phyloP scores from a whole-genome alignment of 2,888 invertebrate species.

The Sepiola atlantica region DNA sequence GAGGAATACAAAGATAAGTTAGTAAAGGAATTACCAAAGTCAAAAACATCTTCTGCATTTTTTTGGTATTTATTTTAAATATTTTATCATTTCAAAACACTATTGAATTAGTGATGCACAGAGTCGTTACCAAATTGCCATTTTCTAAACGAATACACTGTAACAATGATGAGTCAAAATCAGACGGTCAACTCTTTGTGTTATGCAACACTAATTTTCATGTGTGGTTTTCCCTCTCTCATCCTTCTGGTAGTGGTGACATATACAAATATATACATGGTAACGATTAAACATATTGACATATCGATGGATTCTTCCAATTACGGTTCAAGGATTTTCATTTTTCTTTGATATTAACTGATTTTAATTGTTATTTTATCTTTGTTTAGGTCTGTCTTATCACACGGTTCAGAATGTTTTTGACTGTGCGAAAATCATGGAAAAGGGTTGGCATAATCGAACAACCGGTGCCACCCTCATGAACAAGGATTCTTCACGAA shows the following conservation, averaged over 20 bases:
- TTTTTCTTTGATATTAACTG: neutral
- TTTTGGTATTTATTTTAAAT: too few species aligned
- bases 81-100: too few species aligned
- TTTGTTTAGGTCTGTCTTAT: slow-evolving; percentile 79
- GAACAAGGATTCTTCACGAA: slow-evolving; percentile 88
- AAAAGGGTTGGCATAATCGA: slow-evolving; percentile 85
- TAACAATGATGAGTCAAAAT: neutral
- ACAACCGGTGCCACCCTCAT: slow-evolving; percentile 89
- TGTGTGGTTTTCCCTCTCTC: neutral
- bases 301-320: neutral
- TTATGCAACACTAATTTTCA: neutral
- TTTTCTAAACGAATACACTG: neutral
- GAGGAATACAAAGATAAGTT: too few species aligned
- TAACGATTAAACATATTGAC: too few species aligned
- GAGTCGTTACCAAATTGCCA: neutral
- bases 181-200: neutral
- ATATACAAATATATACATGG: too few species aligned
- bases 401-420: slow-evolving; percentile 86
- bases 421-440: slow-evolving; percentile 85
- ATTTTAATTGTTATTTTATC: neutral
- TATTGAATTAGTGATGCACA: neutral
- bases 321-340: neutral
- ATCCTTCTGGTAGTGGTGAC: too few species aligned
- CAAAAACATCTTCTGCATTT: too few species aligned
- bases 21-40: too few species aligned